phyloP scores from a whole-genome alignment of 1,140 invertebrate genomes.

The Anastrepha ludens region DNA sequence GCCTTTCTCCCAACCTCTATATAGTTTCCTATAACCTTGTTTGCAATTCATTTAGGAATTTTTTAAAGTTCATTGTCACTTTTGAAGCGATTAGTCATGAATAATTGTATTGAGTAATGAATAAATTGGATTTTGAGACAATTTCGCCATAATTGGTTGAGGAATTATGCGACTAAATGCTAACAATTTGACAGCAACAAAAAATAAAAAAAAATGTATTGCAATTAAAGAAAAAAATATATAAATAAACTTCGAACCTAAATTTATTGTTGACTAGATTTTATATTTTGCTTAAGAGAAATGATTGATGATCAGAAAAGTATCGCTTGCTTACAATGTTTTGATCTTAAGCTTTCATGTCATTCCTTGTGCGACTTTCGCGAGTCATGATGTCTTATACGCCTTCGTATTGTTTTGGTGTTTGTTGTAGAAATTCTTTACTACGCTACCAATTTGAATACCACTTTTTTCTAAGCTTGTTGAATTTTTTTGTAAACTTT shows the following conservation, averaged over 20 bases:
- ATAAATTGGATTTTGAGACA: neutral
- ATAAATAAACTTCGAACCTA: too few species aligned
- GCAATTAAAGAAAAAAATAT: too few species aligned
- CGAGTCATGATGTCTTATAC: neutral
- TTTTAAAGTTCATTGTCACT: conserved; percentile 26
- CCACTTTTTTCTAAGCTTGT: too few species aligned
- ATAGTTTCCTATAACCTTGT: neutral
- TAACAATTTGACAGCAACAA: neutral
- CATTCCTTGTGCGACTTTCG: conserved; percentile 5
- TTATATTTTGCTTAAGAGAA: neutral
- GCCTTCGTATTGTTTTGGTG: too few species aligned
- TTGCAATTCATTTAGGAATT: conserved; percentile 17
- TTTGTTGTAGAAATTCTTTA: too few species aligned
- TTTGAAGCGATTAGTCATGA: neutral
- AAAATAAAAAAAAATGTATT: neutral
- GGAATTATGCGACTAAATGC: neutral
- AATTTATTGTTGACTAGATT: too few species aligned
- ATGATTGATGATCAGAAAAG: neutral
- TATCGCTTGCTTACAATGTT: neutral
- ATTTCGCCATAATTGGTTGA: neutral
- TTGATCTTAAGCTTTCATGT: neutral
- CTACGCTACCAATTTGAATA: too few species aligned
- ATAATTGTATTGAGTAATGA: too few species aligned
- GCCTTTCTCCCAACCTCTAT: too few species aligned
- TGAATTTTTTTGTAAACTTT: neutral